Evolutionary conservation across 30 jellyfish, hydroid and myxozoan species (phyloP), one percentile per base, ranked within the genome.

Genomic region (Turritopsis rubra): DNA sequence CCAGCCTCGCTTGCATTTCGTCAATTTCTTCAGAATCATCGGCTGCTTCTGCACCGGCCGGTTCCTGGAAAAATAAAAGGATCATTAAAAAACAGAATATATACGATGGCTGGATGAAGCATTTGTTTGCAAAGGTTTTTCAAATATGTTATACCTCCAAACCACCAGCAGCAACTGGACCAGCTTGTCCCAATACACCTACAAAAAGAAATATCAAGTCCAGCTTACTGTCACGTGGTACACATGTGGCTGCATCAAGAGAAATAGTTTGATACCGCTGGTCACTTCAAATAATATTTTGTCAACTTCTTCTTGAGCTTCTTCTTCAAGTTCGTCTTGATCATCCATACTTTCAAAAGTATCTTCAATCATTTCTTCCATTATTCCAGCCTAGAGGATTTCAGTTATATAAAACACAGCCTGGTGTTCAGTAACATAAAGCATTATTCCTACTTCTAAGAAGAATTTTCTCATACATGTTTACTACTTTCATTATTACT

Each of bases 281-380:
- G 99, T 93, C 26, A 93, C 91, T 83, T 93, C 99, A 84, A 88
- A 93, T 21, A 93, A 79, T 31, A 93, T 93, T 72, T 88, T 93
- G 65, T 93, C 99, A 60, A 93, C 99, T 79, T 93, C 99, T 66
- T 85, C 96, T 85, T 93, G 99, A n/a, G 99, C 99, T 66, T 84
- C 99, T 83, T 93, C 99, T 88, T 93, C 99, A 7, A 93, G 72
- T 31, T 85, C 99, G 72, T 93, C 99, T 53, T 80, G 87, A 53
- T 93, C 99, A 30, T 93, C 99, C 75, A 93, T 88, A 28, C 96
- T 87, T 65, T 88, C 96, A 81, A 93, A 93, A 21, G 99, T 88
- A 52, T 93, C 99, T 66, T 93, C 99, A 41, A 93, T 80, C 96
- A 93, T 93, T 54, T 93, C 99, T 66, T 93, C 99, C 26, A 93